phyloP scores from a whole-genome alignment of 2,888 invertebrate genomes.

The Drosophila bunnanda region DNA sequence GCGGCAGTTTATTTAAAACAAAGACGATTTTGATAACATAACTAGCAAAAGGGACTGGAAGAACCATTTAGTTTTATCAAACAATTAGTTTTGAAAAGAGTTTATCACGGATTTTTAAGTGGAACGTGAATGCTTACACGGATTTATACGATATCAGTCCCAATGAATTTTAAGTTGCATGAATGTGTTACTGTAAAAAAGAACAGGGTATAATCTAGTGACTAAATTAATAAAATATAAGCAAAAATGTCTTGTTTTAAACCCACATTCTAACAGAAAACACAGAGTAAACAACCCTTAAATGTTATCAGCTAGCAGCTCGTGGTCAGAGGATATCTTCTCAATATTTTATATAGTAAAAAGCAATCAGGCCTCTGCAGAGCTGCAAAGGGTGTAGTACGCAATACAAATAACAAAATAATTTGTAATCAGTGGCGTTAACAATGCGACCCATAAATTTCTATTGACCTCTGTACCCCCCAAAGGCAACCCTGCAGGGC shows the following conservation, averaged over 20 bases:
- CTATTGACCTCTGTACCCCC: slow-evolving; percentile 68
- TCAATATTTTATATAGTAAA: slow-evolving; percentile 3
- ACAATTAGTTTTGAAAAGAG: slow-evolving; percentile 1
- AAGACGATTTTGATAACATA: background rate
- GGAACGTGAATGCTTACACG: slow-evolving; percentile 31
- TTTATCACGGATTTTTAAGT: background rate
- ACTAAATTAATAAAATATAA: background rate
- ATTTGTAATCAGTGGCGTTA: slow-evolving; percentile 81
- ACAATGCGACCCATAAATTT: slow-evolving; percentile 74
- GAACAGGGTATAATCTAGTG: background rate
- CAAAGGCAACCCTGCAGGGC: slow-evolving; percentile 51
- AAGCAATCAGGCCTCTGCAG: slow-evolving; percentile 6
- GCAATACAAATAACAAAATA: slow-evolving; percentile 38
- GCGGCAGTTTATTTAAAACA: background rate
- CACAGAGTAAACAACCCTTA: background rate
- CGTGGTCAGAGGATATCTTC: slow-evolving; percentile 18
- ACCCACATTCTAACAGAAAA: background rate
- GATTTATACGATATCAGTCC: background rate
- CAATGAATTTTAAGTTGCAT: background rate
- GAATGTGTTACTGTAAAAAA: background rate
- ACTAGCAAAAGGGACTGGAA: background rate
- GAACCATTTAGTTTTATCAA: slow-evolving; percentile 17
- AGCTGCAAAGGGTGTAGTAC: slow-evolving; percentile 19
- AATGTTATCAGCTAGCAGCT: background rate
- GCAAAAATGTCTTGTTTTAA: background rate